These are phyloP conservation scores for Phocides pigmalion DNA, from an alignment of 1,140 invertebrate genomes.

Conservation along the genomic window DNA sequence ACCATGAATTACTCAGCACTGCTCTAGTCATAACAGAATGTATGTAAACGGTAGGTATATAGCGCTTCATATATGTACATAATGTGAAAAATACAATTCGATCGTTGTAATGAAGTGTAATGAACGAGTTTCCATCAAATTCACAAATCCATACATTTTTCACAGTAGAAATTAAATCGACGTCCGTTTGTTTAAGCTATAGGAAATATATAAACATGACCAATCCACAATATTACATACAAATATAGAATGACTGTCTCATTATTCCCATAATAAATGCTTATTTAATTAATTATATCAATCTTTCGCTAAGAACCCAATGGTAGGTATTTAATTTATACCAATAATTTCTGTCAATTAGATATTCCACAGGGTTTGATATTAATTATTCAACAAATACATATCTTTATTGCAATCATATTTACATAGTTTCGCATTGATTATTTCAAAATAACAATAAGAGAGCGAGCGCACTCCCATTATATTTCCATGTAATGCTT, in stretches of 20 bases:
- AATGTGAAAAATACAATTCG: constrained; percentile 12
- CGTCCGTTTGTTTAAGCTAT: constrained; percentile 25
- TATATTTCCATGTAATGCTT: background rate
- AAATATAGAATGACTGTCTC: constrained; percentile 25
- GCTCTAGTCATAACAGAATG: constrained; percentile 47
- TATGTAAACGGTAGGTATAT: constrained; percentile 40
- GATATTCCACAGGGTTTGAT: constrained; percentile 72
- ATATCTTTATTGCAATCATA: constrained; percentile 62
- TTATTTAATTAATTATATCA: constrained; percentile 32
- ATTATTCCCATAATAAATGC: constrained; percentile 27
- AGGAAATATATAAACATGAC: constrained; percentile 27
- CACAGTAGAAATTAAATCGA: constrained; percentile 3
- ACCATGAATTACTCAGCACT: constrained; percentile 39
- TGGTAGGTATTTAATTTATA: constrained; percentile 61
- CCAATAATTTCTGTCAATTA: constrained; percentile 77
- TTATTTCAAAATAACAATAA: background rate
- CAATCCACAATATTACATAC: constrained; percentile 25
- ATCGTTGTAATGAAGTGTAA: background rate
- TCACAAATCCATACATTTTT: constrained; percentile 8
- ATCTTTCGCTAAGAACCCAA: constrained; percentile 39
- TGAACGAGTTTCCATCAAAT: background rate
- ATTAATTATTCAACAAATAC: constrained; percentile 67
- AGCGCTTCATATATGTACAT: constrained; percentile 28
- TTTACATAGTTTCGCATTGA: constrained; percentile 10
- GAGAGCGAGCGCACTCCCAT: background rate